Evolutionary conservation across 2,888 invertebrate genomes (phyloP).

Genomic region (Ditula angustiorana): DNA sequence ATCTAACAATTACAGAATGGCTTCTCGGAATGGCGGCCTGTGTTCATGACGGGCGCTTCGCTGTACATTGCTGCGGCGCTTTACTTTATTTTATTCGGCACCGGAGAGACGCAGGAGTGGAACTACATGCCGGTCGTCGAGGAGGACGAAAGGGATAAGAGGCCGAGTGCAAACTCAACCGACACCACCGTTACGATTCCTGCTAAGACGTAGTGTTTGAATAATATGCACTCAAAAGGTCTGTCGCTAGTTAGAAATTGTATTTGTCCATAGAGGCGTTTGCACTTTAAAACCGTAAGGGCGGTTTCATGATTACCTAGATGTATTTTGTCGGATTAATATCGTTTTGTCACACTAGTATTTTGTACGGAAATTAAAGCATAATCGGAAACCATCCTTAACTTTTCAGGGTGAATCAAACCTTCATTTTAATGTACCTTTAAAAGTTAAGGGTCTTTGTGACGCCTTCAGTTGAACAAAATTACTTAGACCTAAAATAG

Average conservation of each 20-base stretch:
- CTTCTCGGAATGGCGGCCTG: conserved; percentile 90
- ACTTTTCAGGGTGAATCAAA: no score
- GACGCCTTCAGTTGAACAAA: no score
- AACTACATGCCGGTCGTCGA: conserved; percentile 79
- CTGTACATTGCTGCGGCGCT: conserved; percentile 89
- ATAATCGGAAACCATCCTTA: no score
- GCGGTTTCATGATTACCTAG: not conserved
- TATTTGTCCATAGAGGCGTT: not conserved
- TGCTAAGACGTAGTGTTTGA: conserved; percentile 62
- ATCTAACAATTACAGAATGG: conserved; percentile 86
- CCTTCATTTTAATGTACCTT: no score
- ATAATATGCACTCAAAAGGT: conserved; percentile 1
- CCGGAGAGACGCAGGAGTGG: conserved; percentile 90
- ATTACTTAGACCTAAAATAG: no score
- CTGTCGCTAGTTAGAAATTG: not conserved
- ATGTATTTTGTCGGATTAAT: no score
- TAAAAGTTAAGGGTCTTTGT: no score
- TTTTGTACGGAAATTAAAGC: no score
- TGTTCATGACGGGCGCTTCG: conserved; percentile 90
- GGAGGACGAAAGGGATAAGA: conserved; percentile 65
- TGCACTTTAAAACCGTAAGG: no score
- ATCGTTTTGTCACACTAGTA: no score
- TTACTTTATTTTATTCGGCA: conserved; percentile 89
- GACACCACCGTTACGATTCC: conserved; percentile 73
- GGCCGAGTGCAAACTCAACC: conserved; percentile 57